Conservation (phyloP, 2,113 vertebrate genomes). For the Dicerorhinus sumatrensis region DNA sequence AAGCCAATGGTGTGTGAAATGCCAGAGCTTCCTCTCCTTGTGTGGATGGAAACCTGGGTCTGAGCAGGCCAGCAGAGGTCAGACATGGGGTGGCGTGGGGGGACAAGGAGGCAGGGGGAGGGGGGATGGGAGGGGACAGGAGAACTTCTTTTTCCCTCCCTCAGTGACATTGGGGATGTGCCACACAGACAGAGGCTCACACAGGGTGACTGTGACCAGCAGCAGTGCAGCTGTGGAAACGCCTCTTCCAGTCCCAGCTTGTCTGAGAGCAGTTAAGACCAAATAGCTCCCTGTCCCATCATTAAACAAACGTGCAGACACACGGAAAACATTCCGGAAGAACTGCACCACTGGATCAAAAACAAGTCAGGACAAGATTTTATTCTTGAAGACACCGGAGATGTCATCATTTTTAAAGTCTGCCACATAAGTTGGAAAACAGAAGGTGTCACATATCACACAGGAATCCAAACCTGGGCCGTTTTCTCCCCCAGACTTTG, state of each 20-base stretch:
- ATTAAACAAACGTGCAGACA: constrained; percentile 18
- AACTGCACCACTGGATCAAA: constrained; percentile 59
- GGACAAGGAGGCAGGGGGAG: background rate
- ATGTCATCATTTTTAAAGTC: background rate
- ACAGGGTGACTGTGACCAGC: too few relatives aligned
- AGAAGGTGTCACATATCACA: constrained; percentile 59
- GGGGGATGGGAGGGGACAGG: background rate
- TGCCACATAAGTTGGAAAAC: constrained; percentile 23
- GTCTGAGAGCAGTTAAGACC: constrained; percentile 73
- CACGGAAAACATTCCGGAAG: constrained; percentile 70
- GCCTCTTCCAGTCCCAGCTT: constrained; percentile 78
- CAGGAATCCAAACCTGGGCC: background rate
- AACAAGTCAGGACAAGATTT: constrained; percentile 81
- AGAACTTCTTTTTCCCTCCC: too few relatives aligned
- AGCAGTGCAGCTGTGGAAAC: constrained; percentile 37
- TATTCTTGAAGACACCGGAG: background rate
- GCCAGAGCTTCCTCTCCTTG: background rate
- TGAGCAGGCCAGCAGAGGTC: too few relatives aligned
- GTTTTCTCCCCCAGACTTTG: background rate
- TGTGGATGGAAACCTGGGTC: background rate
- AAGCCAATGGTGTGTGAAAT: too few relatives aligned
- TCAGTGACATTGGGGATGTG: rapidly evolving
- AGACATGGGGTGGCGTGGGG: too few relatives aligned
- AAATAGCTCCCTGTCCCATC: constrained; percentile 72
- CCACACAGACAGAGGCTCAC: background rate